A percentile compares a stretch with the other conserved stretches of the same genome.
phyloP scores from a whole-genome alignment of 1,140 invertebrate genomes.

The Saccostrea glomerata region DNA sequence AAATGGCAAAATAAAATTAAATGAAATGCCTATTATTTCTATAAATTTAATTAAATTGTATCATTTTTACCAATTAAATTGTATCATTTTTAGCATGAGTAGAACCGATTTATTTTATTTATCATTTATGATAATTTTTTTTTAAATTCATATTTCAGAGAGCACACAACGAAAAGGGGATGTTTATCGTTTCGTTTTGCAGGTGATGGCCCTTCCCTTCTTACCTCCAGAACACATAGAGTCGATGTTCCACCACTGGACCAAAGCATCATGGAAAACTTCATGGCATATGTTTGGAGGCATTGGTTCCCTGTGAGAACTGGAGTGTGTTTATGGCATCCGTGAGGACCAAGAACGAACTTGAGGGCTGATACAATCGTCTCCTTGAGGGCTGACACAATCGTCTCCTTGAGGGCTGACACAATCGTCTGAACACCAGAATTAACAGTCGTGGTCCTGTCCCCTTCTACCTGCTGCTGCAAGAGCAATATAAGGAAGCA shows the following conservation, averaged over 20 bases:
- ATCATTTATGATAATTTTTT: background rate
- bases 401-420: too few species aligned
- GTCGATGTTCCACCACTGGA: background rate
- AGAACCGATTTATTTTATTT: background rate
- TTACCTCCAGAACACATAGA: slow-evolving; percentile 34
- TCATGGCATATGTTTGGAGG: slow-evolving; percentile 31
- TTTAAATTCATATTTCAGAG: background rate
- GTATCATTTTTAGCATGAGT: too few species aligned
- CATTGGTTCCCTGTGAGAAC: slow-evolving; percentile 21
- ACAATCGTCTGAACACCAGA: too few species aligned
- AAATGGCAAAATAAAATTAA: too few species aligned
- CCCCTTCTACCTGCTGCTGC: slow-evolving; percentile 2
- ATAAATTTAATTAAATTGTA: too few species aligned
- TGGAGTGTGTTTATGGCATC: slow-evolving; percentile 42
- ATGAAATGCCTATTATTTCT: too few species aligned
- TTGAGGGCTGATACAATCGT: slow-evolving; percentile 33
- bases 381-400: too few species aligned
- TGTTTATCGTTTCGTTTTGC: background rate
- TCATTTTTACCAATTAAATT: background rate
- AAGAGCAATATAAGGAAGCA: slow-evolving; percentile 32
- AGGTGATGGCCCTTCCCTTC: slow-evolving; percentile 40
- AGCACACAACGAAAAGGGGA: slow-evolving; percentile 25
- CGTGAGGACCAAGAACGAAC: slow-evolving; percentile 41
- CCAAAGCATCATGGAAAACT: background rate
- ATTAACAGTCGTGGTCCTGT: background rate